Conservation (phyloP, 2,888 invertebrate genomes). For the Calliphora vomitoria region DNA sequence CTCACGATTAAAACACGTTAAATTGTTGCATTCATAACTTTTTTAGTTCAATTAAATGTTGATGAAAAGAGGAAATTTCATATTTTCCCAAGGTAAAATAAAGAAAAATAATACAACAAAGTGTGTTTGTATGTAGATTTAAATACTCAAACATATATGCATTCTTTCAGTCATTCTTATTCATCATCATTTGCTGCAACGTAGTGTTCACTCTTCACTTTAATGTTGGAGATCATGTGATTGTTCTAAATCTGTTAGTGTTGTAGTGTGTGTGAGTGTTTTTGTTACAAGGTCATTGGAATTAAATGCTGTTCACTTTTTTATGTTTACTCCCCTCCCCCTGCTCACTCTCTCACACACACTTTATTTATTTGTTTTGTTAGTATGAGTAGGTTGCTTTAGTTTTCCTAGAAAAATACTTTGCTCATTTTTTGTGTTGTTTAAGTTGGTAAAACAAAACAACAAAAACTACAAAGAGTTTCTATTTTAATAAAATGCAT, state of each 20-base stretch:
- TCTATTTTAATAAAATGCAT: neutral
- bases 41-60: constrained; percentile 10
- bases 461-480: constrained; percentile 3
- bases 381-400: neutral
- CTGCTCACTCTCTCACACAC: neutral
- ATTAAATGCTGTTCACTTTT: constrained; percentile 38
- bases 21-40: constrained; percentile 28
- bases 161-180: neutral
- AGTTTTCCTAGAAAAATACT: neutral
- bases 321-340: neutral
- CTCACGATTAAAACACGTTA: constrained; percentile 1
- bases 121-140: neutral
- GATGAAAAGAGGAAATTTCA: neutral
- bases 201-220: neutral
- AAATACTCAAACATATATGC: neutral
- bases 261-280: constrained; percentile 10
- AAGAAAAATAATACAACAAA: neutral
- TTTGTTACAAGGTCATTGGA: constrained; percentile 68
- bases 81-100: constrained; percentile 45
- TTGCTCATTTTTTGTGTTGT: constrained; percentile 7
- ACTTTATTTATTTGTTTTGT: neutral
- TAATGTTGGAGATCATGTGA: constrained; percentile 50
- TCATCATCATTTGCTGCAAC: constrained; percentile 1
- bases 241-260: constrained; percentile 34
- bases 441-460: neutral